Percentiles rank a stretch among this genome's conserved stretches.
Conservation (phyloP, 2,113 vertebrate genomes). For the Macrotis lagotis region DNA sequence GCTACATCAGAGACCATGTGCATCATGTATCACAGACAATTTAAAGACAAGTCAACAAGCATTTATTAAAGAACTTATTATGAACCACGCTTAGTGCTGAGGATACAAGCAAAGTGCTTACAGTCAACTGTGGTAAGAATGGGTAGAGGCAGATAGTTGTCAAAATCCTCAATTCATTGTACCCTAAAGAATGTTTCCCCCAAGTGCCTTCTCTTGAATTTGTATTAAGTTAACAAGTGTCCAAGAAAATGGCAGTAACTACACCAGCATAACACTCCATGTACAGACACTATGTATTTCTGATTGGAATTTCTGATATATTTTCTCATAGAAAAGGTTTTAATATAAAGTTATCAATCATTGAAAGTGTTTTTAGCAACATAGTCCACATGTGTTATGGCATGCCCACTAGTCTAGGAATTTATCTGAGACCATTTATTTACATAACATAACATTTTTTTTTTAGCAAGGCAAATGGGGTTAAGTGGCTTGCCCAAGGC, state of each 20-base stretch:
- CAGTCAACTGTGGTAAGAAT: neutral
- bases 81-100: neutral
- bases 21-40: neutral
- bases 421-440: neutral
- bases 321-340: neutral
- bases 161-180: neutral
- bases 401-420: neutral
- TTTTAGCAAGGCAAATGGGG: too few relatives aligned
- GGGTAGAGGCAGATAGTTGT: neutral
- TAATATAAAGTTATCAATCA: neutral
- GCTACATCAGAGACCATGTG: neutral
- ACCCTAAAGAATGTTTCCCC: neutral
- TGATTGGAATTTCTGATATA: neutral
- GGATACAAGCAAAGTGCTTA: neutral
- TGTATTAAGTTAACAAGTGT: neutral
- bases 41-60: neutral
- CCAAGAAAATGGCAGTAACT: neutral
- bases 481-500: too few relatives aligned
- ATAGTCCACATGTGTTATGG: neutral
- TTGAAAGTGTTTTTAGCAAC: neutral
- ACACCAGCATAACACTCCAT: neutral
- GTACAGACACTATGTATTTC: neutral
- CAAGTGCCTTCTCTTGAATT: neutral
- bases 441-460: neutral
- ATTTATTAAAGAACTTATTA: neutral